A percentile compares a stretch with the other conserved stretches of the same genome.
These are phyloP conservation scores for Nipponacmea schrenckii DNA, from an alignment of 2,888 invertebrate genomes.

Conservation along the genomic window DNA sequence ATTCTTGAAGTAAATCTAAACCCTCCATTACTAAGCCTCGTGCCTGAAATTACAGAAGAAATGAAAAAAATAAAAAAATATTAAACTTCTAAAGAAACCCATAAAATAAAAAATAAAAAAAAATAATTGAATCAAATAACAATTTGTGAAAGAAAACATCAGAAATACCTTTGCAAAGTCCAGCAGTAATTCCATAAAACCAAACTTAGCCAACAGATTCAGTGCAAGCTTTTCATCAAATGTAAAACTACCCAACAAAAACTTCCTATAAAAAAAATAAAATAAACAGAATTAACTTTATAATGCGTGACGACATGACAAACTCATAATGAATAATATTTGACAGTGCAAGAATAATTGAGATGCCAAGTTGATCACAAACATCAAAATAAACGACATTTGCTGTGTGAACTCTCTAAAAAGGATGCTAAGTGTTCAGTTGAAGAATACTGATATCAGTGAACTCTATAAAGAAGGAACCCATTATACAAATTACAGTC, in stretches of 20 bases:
- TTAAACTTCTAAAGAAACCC: background rate
- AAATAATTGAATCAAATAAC: background rate
- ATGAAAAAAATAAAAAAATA: background rate
- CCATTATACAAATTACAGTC: too few relatives aligned
- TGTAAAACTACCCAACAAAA: slow-evolving; percentile 74
- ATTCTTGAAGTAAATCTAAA: slow-evolving; percentile 40
- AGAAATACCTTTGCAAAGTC: slow-evolving; percentile 69
- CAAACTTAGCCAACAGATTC: slow-evolving; percentile 75
- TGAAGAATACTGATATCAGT: too few relatives aligned
- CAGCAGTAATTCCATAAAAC: slow-evolving; percentile 74
- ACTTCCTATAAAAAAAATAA: slow-evolving; percentile 59
- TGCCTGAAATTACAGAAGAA: slow-evolving; percentile 36
- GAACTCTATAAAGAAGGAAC: too few relatives aligned
- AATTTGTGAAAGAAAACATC: background rate
- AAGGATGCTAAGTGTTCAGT: too few relatives aligned
- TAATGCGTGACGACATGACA: background rate
- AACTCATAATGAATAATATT: too few relatives aligned
- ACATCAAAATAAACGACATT: too few relatives aligned
- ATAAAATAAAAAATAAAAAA: too few relatives aligned
- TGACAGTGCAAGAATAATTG: too few relatives aligned
- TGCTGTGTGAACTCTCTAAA: too few relatives aligned
- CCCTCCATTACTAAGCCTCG: slow-evolving; percentile 56
- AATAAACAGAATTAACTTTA: background rate
- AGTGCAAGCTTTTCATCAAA: slow-evolving; percentile 77
- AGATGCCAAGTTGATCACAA: too few relatives aligned